Evolutionary conservation across 1,140 invertebrate species (phyloP), one percentile per base, ranked within the genome.

Genomic region (Orussus abietinus): DNA sequence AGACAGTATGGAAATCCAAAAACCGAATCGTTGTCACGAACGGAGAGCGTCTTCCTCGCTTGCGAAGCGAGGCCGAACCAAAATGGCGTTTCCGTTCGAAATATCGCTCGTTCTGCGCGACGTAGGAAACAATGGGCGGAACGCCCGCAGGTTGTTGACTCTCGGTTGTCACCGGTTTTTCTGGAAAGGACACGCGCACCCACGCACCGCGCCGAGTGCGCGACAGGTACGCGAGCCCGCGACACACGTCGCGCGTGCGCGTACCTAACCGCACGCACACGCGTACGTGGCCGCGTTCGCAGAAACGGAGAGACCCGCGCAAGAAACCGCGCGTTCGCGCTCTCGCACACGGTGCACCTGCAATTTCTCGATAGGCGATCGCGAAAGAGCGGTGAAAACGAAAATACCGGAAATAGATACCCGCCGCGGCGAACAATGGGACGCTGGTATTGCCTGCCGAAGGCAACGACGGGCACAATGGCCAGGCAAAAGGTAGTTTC

Each of bases 141-240:
- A 61, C 55, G 47, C 45, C 45, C 48, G 44, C 49, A 59, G 58
- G 59, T 59, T 61, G 54, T 62, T 59, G 59, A 62, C 58, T 62
- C n/a, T n/a, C 47, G 45, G 54, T 55, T 55, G 53, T 55, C 53
- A 55, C 39, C 55, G 30, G 34, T 40, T 53, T 50, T 39, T 47
- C 52, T 25, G 21, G 21, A 38, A 25, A 38, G 36, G 11, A 26
- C 20, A 22, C 17, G 22, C 19, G 19, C 15, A 26, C 19, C 14
- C 17, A 36, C 34, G 25, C 34, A 17, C 5, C 34, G 14, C 34
- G n/a, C n/a, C n/a, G n/a, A n/a, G n/a, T n/a, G n/a, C n/a, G n/a
- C n/a, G n/a, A n/a, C n/a, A n/a, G n/a, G n/a, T n/a, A n/a, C n/a
- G n/a, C n/a, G n/a, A n/a, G n/a, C n/a, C n/a, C n/a, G n/a, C n/a